Evolutionary conservation across 2,113 vertebrate genomes (phyloP).

Genomic region (Sitta europaea): DNA sequence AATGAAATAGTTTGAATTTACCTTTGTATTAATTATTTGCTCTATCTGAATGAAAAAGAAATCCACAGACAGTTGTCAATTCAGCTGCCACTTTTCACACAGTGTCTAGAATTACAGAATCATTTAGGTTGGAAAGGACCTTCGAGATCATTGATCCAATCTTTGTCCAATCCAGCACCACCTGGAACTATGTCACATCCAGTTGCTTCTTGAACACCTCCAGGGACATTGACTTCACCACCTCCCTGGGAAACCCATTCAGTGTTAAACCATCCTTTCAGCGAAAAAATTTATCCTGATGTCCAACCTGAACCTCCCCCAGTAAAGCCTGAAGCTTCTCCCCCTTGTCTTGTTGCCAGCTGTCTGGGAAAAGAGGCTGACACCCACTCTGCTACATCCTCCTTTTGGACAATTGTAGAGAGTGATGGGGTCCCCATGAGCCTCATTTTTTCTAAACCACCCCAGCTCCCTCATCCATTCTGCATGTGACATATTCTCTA

Average conservation of each 20-base stretch:
- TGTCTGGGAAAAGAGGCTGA: neutral
- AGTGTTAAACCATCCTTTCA: neutral
- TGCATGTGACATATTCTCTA: accelerated
- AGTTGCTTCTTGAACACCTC: neutral
- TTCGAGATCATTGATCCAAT: accelerated
- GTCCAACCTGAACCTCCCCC: neutral
- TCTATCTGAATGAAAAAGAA: neutral
- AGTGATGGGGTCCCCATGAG: neutral
- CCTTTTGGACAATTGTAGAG: neutral
- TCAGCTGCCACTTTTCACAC: neutral
- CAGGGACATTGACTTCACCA: neutral
- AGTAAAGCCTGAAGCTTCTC: neutral
- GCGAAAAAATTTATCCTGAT: neutral
- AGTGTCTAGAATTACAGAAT: neutral
- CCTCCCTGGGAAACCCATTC: neutral
- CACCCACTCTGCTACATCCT: too few species aligned
- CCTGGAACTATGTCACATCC: neutral
- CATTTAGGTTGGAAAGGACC: neutral
- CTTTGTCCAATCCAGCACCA: neutral
- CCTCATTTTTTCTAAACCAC: neutral
- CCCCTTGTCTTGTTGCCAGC: accelerated
- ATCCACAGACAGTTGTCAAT: neutral
- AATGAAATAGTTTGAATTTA: neutral
- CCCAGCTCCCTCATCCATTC: neutral
- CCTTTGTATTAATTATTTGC: neutral